These are phyloP conservation scores for Indri indri DNA, from an alignment of 2,113 vertebrate genomes.

Conservation along the genomic window DNA sequence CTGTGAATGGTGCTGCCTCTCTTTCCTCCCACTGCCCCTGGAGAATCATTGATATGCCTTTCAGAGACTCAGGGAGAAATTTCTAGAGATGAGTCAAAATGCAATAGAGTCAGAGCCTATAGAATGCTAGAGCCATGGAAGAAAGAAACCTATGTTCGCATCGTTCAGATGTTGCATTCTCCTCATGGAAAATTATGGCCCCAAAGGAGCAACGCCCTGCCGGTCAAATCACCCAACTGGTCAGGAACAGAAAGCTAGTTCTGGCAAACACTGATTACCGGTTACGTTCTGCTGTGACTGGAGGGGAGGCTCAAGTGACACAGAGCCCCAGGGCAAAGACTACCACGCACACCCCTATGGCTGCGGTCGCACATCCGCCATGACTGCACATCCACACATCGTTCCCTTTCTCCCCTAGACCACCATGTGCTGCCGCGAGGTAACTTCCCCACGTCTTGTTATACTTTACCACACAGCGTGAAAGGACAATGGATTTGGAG, in stretches of 20 bases:
- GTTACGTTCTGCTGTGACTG: accelerated
- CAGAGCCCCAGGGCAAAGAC: background rate
- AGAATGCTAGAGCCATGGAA: background rate
- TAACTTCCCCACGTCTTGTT: background rate
- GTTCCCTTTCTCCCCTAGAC: background rate
- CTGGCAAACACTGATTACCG: accelerated
- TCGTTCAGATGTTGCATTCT: no score
- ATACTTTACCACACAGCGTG: background rate
- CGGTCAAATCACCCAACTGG: background rate
- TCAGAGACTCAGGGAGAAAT: background rate
- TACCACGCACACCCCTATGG: accelerated
- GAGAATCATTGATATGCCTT: background rate
- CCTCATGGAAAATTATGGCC: background rate
- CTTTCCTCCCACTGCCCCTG: background rate
- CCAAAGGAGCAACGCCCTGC: background rate
- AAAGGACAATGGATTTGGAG: background rate
- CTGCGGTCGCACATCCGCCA: accelerated
- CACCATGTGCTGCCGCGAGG: background rate
- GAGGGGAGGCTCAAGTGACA: background rate
- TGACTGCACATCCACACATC: accelerated
- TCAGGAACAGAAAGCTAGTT: background rate
- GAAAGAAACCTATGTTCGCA: background rate
- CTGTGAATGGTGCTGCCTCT: background rate
- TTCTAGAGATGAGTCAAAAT: background rate
- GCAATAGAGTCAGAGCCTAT: background rate